A percentile compares a stretch with the other conserved stretches of the same genome.
Evolutionary conservation across 2,888 invertebrate species (phyloP).

Genomic region (Melipona beecheii): DNA sequence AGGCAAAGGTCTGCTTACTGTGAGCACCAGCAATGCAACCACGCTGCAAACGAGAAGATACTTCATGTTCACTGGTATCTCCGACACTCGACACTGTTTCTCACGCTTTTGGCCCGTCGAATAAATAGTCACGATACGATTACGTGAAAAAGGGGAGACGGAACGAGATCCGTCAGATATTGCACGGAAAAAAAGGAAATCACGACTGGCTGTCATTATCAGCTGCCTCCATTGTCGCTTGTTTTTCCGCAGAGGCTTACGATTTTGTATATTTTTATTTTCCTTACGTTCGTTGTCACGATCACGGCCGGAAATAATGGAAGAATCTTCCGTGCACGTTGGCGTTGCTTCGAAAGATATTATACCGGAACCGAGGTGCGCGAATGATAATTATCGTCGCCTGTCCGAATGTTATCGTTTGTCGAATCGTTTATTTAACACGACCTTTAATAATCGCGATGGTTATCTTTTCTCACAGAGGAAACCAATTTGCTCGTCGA

Average conservation of each 20-base stretch:
- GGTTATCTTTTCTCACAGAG: background rate
- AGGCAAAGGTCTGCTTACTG: constrained; percentile 25
- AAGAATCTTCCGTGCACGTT: background rate
- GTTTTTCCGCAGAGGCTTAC: background rate
- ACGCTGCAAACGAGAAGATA: background rate
- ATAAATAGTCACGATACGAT: constrained; percentile 31
- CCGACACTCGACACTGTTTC: constrained; percentile 28
- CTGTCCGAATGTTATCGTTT: constrained; percentile 21
- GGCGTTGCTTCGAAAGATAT: background rate
- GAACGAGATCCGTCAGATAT: background rate
- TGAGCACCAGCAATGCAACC: constrained; percentile 15
- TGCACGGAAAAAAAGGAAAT: constrained; percentile 9
- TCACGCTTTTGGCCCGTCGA: background rate
- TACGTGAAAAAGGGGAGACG: background rate
- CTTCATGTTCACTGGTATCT: constrained; percentile 31
- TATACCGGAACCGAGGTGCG: too few species aligned
- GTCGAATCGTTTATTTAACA: constrained; percentile 23
- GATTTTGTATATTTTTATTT: background rate
- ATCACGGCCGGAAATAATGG: constrained; percentile 8
- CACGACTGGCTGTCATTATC: constrained; percentile 16
- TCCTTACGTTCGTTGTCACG: background rate
- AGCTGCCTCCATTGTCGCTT: background rate
- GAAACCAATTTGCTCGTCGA: constrained; percentile 15
- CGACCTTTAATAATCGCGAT: constrained; percentile 13
- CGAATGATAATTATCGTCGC: background rate